These are phyloP conservation scores for Drosophila meridionalis DNA, from an alignment of 2,888 invertebrate genomes.

Conservation along the genomic window DNA sequence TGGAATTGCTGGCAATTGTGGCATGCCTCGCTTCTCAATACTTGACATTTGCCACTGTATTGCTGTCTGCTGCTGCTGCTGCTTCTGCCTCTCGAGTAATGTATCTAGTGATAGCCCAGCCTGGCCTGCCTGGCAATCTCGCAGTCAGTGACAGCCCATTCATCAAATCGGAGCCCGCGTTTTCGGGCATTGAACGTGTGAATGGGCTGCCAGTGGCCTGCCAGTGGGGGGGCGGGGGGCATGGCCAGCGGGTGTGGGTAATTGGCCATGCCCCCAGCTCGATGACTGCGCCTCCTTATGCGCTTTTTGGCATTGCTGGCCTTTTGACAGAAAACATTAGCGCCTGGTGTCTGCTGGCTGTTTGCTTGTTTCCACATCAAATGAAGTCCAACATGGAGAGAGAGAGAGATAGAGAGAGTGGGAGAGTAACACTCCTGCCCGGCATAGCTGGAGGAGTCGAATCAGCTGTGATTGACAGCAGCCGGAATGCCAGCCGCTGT, in stretches of 20 bases:
- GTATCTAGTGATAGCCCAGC: background rate
- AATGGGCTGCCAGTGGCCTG: conserved; percentile 32
- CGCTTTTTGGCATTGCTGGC: conserved; percentile 27
- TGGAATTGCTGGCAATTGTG: conserved; percentile 7
- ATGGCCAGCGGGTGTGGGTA: conserved; percentile 46
- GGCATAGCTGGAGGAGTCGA: conserved; percentile 9
- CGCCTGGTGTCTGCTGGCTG: conserved; percentile 52
- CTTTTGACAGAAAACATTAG: conserved; percentile 70
- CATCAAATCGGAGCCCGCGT: conserved; percentile 60
- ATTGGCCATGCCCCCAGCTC: conserved; percentile 57
- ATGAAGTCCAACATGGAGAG: conserved; percentile 59
- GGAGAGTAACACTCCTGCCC: conserved; percentile 1
- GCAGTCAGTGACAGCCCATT: conserved; percentile 64
- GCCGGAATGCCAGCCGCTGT: conserved; percentile 60
- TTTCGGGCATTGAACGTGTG: conserved; percentile 56
- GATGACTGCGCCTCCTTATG: conserved; percentile 3
- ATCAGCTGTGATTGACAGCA: conserved; percentile 67
- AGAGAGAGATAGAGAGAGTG: background rate
- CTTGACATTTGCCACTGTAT: conserved; percentile 7
- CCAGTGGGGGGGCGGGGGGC: conserved; percentile 14
- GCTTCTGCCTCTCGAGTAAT: background rate
- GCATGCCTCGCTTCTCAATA: conserved; percentile 8
- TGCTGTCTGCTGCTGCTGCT: background rate
- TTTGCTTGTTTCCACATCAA: conserved; percentile 47
- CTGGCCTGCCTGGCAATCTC: background rate